Percentiles rank a stretch among this genome's conserved stretches.
These are phyloP conservation scores for Tachyglossus aculeatus DNA, from an alignment of 2,797 vertebrate species.

Conservation along the genomic window DNA sequence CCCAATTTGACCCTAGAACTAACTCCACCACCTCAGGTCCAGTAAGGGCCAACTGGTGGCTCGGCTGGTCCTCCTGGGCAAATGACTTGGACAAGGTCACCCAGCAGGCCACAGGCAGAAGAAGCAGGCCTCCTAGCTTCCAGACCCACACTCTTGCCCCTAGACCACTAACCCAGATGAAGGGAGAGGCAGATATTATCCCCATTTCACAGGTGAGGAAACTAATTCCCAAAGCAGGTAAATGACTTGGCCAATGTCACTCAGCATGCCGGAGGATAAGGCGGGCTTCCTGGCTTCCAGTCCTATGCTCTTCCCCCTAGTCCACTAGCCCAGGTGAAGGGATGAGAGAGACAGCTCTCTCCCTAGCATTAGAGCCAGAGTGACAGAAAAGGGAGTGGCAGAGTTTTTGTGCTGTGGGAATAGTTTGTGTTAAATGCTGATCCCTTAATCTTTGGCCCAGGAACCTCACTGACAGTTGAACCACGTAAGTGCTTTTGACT, in stretches of 20 bases:
- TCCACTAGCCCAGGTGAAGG: too few species aligned
- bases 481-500: not conserved
- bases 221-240: not conserved
- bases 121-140: not conserved
- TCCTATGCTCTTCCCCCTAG: too few species aligned
- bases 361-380: not conserved
- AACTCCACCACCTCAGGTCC: not conserved
- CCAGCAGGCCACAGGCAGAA: not conserved
- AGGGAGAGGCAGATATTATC: not conserved
- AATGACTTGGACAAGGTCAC: too few species aligned
- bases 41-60: not conserved
- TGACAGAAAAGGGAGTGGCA: not conserved
- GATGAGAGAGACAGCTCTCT: not conserved
- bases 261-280: not conserved
- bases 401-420: not conserved
- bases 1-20: too few species aligned
- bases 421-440: not conserved
- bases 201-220: conserved; percentile 9
- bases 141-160: not conserved
- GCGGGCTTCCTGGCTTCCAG: too few species aligned
- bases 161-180: too few species aligned
- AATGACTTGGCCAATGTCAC: not conserved
- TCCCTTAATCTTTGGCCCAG: not conserved
- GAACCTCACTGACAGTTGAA: conserved; percentile 11
- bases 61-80: not conserved